A percentile compares a stretch with the other conserved stretches of the same genome.
Conservation (phyloP, 2,888 invertebrate species). For the Omphaloscelis lunosa region DNA sequence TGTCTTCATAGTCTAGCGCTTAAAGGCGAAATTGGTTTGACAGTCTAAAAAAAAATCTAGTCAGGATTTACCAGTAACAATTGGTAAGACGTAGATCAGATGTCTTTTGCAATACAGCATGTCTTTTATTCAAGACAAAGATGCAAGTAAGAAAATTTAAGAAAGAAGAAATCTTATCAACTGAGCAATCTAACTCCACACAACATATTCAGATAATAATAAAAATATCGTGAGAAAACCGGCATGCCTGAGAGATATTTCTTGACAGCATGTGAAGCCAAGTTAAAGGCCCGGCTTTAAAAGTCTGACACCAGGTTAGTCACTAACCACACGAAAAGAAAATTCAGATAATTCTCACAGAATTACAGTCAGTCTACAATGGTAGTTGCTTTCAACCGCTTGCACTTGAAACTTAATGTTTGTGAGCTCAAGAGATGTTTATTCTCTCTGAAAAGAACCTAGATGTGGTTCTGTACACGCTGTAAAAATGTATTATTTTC, state of each 20-base stretch:
- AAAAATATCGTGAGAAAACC: too few species aligned
- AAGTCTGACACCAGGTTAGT: too few species aligned
- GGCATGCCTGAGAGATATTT: too few species aligned
- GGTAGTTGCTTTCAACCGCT: constrained; percentile 61
- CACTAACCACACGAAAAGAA: not conserved
- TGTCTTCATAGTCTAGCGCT: not conserved
- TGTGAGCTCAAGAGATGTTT: constrained; percentile 77
- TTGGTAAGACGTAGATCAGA: not conserved
- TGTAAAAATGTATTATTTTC: constrained; percentile 68
- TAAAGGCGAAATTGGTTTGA: constrained; percentile 2
- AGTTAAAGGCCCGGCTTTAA: too few species aligned
- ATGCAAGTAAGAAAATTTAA: not conserved
- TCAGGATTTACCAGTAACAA: not conserved
- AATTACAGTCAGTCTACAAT: constrained; percentile 37
- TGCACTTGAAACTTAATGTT: constrained; percentile 81
- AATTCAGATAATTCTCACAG: constrained; percentile 44
- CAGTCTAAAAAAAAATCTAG: not conserved
- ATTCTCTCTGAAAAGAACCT: constrained; percentile 73
- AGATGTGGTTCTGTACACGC: constrained; percentile 54
- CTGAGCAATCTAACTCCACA: constrained; percentile 2
- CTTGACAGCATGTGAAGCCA: too few species aligned
- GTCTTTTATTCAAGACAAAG: not conserved
- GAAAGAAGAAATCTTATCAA: constrained; percentile 1
- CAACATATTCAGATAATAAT: constrained; percentile 40
- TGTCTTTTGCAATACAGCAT: not conserved